phyloP scores from a whole-genome alignment of 1,140 invertebrate species.

The Parapsyche elsis region DNA sequence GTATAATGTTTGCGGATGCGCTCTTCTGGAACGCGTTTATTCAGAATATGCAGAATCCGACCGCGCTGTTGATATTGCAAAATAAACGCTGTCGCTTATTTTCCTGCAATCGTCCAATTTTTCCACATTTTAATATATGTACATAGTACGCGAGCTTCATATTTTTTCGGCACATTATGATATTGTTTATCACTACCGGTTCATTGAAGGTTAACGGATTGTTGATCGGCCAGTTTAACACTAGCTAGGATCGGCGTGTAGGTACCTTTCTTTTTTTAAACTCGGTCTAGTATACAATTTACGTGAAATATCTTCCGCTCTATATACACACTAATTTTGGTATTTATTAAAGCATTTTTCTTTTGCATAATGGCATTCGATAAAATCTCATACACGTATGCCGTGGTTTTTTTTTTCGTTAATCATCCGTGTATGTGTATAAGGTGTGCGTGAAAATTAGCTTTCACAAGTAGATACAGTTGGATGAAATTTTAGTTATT shows the following conservation, averaged over 20 bases:
- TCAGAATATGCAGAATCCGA: conserved; percentile 16
- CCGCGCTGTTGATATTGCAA: neutral
- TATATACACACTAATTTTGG: too few species aligned
- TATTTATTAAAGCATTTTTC: neutral
- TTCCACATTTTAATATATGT: too few species aligned
- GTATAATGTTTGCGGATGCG: conserved; percentile 51
- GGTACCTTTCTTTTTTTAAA: too few species aligned
- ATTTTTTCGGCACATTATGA: too few species aligned
- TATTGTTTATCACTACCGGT: too few species aligned
- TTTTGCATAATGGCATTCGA: neutral
- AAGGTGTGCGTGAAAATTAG: neutral
- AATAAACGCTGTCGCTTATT: neutral
- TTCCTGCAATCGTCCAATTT: neutral
- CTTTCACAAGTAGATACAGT: neutral
- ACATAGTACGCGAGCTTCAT: too few species aligned
- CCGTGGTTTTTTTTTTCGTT: neutral
- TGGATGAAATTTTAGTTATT: neutral
- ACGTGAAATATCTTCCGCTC: too few species aligned
- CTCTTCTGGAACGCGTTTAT: conserved; percentile 32
- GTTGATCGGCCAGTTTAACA: too few species aligned
- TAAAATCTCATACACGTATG: conserved; percentile 1
- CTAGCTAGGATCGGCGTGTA: too few species aligned
- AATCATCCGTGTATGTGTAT: neutral
- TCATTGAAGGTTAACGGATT: too few species aligned
- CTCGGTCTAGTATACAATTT: too few species aligned